Evolutionary conservation across 2,113 vertebrate species (phyloP), one percentile per base, ranked within the genome.

Genomic region (Euleptes europaea): DNA sequence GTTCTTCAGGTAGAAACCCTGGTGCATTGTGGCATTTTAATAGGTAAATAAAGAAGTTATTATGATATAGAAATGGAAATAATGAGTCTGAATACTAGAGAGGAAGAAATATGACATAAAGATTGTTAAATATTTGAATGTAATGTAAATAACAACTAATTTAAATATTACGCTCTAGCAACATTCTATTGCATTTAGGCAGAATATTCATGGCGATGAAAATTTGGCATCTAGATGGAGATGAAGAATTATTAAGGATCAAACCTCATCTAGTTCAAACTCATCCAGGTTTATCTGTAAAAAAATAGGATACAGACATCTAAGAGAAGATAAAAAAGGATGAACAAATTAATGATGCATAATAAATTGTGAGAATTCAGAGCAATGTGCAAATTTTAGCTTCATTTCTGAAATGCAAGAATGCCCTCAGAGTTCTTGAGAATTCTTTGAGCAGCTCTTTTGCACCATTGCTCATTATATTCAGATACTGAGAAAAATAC

Each of bases 201-300:
- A 21, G 35, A 60, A 40, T 79, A 85, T 79, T 78, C 54, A 71
- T 79, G 51, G 38, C 49, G n/a, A 66, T 71, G 75, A 60, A 85
- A 78, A 85, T 63, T 44, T n/a, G 14, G 38, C 83, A 78, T 79
- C 31, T n/a, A 19, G 76, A 49, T 85, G 67, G 76, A 85, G 67
- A 40, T 47, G 9, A 38, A 67, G 67, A 85, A 63, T 33, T 69
- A 54, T 85, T 44, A 79, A 85, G 40, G 57, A 79, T 79, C 38
- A 78, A 60, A 72, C 57, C 67, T 28, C 38, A 85, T 79, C 51
- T 79, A 60, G 79, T 78, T 79, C 38, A 13, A 38, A 78, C 70
- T 66, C 65, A 71, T 72, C 67, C 75, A 42, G 38, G 84, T 79
- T 79, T 71, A 63, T 21, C 26, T 75, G 42, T 83, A 75, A 85